A percentile compares a stretch with the other conserved stretches of the same genome.
Conservation (phyloP, 2,888 invertebrate species). For the Tiphia femorata region DNA sequence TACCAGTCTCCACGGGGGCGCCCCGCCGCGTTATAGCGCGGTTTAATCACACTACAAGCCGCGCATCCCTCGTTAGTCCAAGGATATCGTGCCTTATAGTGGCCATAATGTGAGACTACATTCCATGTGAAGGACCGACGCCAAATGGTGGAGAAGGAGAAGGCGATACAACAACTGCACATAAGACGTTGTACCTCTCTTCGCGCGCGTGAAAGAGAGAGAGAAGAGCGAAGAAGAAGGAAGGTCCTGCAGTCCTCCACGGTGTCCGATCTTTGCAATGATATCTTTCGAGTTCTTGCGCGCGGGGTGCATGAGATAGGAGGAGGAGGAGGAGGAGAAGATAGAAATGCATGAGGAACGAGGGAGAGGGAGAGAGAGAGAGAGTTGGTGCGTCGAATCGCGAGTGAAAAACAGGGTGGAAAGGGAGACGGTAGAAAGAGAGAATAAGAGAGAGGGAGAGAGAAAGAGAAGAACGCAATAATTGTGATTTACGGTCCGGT, state of each 20-base stretch:
- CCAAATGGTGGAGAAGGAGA: no score
- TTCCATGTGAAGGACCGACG: conserved; percentile 49
- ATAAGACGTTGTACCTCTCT: conserved; percentile 1
- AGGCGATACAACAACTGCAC: conserved; percentile 14
- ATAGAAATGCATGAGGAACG: not conserved
- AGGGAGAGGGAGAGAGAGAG: conserved; percentile 5
- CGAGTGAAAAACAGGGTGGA: conserved; percentile 46
- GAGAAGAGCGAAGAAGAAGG: not conserved
- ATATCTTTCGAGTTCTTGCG: conserved; percentile 39
- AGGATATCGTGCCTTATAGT: conserved; percentile 60
- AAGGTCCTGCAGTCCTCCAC: no score
- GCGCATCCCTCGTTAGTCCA: conserved; percentile 68
- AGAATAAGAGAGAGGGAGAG: conserved; percentile 8
- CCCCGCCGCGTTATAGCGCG: conserved; percentile 66
- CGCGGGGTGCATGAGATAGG: not conserved
- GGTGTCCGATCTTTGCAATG: conserved; percentile 35
- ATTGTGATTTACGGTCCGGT: conserved; percentile 61
- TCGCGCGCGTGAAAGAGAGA: not conserved
- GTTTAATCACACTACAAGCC: conserved; percentile 68
- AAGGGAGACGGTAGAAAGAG: conserved; percentile 21
- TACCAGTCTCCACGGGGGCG: conserved; percentile 41
- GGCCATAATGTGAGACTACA: conserved; percentile 64
- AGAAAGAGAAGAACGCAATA: conserved; percentile 48
- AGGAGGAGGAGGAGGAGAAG: not conserved
- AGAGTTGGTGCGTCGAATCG: conserved; percentile 18